Evolutionary conservation across 2,797 vertebrate species (phyloP).

Genomic region (Myotis pilosus): DNA sequence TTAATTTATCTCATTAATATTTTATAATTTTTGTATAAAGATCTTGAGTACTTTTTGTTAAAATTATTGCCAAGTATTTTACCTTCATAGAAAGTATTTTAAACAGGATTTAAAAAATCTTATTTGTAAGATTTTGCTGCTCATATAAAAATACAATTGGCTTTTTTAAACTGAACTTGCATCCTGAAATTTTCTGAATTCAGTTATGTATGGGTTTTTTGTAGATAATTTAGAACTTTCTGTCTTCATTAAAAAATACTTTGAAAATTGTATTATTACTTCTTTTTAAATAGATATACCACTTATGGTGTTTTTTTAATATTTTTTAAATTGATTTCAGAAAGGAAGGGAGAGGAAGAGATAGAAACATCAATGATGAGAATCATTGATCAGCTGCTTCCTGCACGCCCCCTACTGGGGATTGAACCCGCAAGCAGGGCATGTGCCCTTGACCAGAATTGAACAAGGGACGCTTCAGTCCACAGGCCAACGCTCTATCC

Average conservation of each 20-base stretch:
- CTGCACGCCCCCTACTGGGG: not conserved
- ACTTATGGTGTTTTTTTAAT: not conserved
- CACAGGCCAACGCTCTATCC: too few species aligned
- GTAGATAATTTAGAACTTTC: not conserved
- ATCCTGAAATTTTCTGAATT: not conserved
- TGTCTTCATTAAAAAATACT: not conserved
- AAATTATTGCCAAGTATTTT: not conserved
- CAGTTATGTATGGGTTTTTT: not conserved
- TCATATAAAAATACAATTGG: not conserved
- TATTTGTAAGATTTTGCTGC: not conserved
- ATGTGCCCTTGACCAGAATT: not conserved
- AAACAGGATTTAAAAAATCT: not conserved
- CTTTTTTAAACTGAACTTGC: not conserved
- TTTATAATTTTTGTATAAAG: not conserved
- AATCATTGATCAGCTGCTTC: not conserved
- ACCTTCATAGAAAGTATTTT: not conserved
- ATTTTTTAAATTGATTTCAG: not conserved
- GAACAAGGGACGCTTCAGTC: not conserved
- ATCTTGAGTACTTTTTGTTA: not conserved
- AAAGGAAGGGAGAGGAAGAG: not conserved
- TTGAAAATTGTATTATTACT: not conserved
- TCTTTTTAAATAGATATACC: not conserved
- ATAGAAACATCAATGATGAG: not conserved
- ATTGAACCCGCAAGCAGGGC: not conserved
- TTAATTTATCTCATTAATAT: not conserved